Evolutionary conservation across 2,797 vertebrate species (phyloP), one percentile per base, ranked within the genome.

Genomic region (Hafferia zeledoni): DNA sequence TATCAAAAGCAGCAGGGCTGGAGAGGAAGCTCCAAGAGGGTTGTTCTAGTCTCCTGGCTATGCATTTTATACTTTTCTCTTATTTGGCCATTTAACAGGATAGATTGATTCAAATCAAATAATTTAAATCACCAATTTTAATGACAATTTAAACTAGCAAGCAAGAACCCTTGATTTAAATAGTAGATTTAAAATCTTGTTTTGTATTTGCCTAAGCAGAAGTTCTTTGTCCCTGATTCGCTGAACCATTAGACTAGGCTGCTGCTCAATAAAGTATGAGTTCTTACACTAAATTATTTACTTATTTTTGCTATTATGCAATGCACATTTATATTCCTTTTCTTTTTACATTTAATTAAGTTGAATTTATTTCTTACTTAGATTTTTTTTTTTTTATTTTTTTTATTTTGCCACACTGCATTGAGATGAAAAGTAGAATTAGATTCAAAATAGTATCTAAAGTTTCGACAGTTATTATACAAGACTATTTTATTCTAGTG

Each of bases 191-290:
- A 63, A 56, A 74, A 91, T 57, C 37, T 77, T 65, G 27, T 41
- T 96, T 75, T 91, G 39, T n/a, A 89, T 92, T 87, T 78, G 47
- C 27, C 69, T 75, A 86, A 77, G 65, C 37, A 74, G 24, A 85
- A 90, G 37, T 47, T 95, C 57, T 77, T 90, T 72, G 30, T 41
- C 60, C 83, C 39, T 57, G 43, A 83, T n/a, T 78, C 79, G 87
- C 0, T 41, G 20, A 87, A 81, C 19, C 25, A 85, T n/a, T 59
- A 78, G 23, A 43, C 28, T 71, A 81, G 1, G 6, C 7, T 43
- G 47, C 47, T 83, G 28, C 41, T 87, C 72, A 80, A 33, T n/a
- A 90, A 86, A 91, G 90, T 33, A 86, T 30, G 3, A 79, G 18
- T 27, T 60, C 47, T 69, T 44, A 72, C 0, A 5, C 31, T 57